Percentiles rank a stretch among this genome's conserved stretches.
phyloP scores from a whole-genome alignment of 1,140 invertebrate genomes.

The Cecropterus lyciades region DNA sequence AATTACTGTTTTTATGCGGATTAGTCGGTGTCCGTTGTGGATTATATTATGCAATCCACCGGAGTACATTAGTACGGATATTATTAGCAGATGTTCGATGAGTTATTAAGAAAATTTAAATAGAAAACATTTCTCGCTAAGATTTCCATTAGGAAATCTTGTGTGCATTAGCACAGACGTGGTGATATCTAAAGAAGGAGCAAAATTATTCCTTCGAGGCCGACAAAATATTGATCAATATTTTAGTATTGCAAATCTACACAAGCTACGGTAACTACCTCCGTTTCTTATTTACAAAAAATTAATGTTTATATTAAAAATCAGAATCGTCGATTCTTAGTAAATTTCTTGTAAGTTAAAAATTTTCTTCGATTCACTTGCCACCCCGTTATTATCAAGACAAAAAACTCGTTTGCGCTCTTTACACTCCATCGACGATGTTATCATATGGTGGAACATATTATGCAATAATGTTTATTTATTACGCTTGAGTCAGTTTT shows the following conservation, averaged over 20 bases:
- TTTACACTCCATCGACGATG: not conserved
- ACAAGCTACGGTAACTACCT: too few relatives aligned
- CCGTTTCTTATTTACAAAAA: too few relatives aligned
- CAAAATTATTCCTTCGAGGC: too few relatives aligned
- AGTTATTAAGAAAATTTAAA: too few relatives aligned
- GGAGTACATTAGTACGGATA: not conserved
- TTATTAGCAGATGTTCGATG: not conserved
- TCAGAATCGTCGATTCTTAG: too few relatives aligned
- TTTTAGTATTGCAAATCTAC: too few relatives aligned
- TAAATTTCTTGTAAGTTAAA: not conserved
- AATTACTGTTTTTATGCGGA: not conserved
- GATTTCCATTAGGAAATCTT: too few relatives aligned
- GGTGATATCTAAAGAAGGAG: too few relatives aligned
- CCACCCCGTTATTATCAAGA: not conserved
- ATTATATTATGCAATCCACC: not conserved
- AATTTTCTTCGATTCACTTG: not conserved
- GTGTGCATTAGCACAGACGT: too few relatives aligned
- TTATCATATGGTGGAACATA: not conserved
- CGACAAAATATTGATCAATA: too few relatives aligned
- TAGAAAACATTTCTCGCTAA: too few relatives aligned
- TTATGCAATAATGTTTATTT: slow-evolving; percentile 1
- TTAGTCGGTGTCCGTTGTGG: not conserved
- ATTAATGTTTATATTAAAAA: too few relatives aligned
- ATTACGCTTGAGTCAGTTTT: not conserved
- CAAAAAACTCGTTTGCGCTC: not conserved